Evolutionary conservation across 2,888 invertebrate species (phyloP).

Genomic region (Calameuta pallipes): DNA sequence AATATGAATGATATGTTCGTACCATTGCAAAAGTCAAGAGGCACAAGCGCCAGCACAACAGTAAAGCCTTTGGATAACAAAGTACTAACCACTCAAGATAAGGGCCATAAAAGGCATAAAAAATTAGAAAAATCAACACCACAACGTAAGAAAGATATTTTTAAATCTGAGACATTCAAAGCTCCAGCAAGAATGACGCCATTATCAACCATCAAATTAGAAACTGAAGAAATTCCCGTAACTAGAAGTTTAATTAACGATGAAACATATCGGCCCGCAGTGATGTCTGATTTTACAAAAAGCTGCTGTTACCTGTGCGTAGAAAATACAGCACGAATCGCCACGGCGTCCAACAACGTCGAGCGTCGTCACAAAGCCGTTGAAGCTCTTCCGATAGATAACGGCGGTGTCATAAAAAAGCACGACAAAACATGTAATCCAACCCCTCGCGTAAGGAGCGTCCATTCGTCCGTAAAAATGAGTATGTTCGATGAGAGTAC

Average conservation of each 20-base stretch:
- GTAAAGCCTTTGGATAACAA: neutral
- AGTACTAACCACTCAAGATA: neutral
- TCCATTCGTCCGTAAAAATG: conserved; percentile 35
- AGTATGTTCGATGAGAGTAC: conserved; percentile 38
- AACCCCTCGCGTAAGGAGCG: conserved; percentile 22
- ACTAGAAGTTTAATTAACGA: neutral
- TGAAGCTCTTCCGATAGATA: conserved; percentile 22
- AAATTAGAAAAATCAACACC: neutral
- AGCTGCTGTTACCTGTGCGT: conserved; percentile 47
- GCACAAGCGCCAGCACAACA: neutral
- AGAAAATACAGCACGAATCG: conserved; percentile 35
- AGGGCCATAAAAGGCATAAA: neutral
- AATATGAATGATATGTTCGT: neutral
- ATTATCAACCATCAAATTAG: neutral
- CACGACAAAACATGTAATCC: conserved; percentile 33
- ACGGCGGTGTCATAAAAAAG: neutral
- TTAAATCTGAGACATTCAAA: neutral
- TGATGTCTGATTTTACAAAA: conserved; percentile 34
- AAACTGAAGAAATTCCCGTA: neutral
- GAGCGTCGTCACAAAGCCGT: conserved; percentile 19
- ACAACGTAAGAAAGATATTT: neutral
- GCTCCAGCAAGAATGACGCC: neutral
- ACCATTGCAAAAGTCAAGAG: neutral
- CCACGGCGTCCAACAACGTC: conserved; percentile 16
- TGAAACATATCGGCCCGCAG: neutral